phyloP scores from a whole-genome alignment of 2,888 invertebrate genomes.

The Polymixis flavicincta region DNA sequence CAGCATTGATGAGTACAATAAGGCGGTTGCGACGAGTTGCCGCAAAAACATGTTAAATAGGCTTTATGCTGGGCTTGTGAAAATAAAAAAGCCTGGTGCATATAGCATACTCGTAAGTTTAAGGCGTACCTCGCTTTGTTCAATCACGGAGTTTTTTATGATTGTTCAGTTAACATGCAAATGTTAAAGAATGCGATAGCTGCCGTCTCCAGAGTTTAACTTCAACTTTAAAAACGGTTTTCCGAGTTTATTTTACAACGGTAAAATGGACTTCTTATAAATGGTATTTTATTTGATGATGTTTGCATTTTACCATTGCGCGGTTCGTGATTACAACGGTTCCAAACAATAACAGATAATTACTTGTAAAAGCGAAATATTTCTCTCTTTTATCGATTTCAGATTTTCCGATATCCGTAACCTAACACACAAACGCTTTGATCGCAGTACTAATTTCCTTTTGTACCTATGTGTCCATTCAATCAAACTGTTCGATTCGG shows the following conservation, averaged over 20 bases:
- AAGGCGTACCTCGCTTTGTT: constrained; percentile 54
- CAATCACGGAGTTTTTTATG: constrained; percentile 62
- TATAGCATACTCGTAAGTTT: constrained; percentile 57
- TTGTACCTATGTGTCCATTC: background rate
- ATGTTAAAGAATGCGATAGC: constrained; percentile 53
- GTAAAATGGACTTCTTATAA: background rate
- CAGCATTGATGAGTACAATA: constrained; percentile 78
- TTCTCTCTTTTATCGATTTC: background rate
- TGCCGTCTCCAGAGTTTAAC: constrained; percentile 31
- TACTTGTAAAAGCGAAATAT: background rate
- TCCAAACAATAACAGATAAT: background rate
- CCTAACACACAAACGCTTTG: background rate
- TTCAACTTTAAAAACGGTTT: constrained; percentile 6
- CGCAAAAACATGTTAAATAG: constrained; percentile 79
- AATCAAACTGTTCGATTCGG: background rate
- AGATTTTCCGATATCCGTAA: background rate
- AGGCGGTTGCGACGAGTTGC: constrained; percentile 72
- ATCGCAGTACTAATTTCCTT: too few species aligned
- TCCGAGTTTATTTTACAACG: constrained; percentile 7
- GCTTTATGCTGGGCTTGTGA: constrained; percentile 69
- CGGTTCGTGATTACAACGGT: background rate
- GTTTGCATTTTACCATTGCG: background rate
- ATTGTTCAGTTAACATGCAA: constrained; percentile 59
- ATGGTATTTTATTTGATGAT: constrained; percentile 1
- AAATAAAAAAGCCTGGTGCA: constrained; percentile 65